Percentiles rank a stretch among this genome's conserved stretches.
phyloP scores from a whole-genome alignment of 2,888 invertebrate species.

The Hypercompe scribonia region DNA sequence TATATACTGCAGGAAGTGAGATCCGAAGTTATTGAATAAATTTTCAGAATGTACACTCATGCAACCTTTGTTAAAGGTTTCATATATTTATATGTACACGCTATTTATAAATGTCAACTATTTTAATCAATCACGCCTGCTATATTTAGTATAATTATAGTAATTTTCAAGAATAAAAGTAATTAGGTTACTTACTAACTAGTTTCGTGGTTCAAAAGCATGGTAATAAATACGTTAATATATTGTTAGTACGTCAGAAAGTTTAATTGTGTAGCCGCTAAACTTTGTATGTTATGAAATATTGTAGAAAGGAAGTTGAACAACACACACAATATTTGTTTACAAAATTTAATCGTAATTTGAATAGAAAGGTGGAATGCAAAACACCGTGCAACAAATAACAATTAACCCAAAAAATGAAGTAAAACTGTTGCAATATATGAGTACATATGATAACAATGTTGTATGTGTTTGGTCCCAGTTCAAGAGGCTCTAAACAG shows the following conservation, averaged over 20 bases:
- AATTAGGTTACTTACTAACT: conserved; percentile 1
- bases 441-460: conserved; percentile 37
- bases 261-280: not conserved
- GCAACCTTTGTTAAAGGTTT: not conserved
- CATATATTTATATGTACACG: not conserved
- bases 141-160: not conserved
- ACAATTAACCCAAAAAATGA: conserved; percentile 52
- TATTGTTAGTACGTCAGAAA: not conserved
- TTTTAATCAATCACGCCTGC: not conserved
- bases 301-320: conserved; percentile 20
- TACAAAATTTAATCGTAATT: conserved; percentile 18
- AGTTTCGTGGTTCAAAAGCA: not conserved
- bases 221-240: not conserved
- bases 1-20: no score
- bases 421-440: conserved; percentile 41
- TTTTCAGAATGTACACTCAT: no score
- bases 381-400: conserved; percentile 19
- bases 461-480: conserved; percentile 22
- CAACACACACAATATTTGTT: conserved; percentile 16
- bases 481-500: not conserved
- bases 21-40: no score
- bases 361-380: conserved; percentile 16
- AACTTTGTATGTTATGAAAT: conserved; percentile 13
- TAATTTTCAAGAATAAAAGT: conserved; percentile 4
- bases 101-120: not conserved